phyloP scores from a whole-genome alignment of 2,888 invertebrate species.

The Scaptomyza flava region DNA sequence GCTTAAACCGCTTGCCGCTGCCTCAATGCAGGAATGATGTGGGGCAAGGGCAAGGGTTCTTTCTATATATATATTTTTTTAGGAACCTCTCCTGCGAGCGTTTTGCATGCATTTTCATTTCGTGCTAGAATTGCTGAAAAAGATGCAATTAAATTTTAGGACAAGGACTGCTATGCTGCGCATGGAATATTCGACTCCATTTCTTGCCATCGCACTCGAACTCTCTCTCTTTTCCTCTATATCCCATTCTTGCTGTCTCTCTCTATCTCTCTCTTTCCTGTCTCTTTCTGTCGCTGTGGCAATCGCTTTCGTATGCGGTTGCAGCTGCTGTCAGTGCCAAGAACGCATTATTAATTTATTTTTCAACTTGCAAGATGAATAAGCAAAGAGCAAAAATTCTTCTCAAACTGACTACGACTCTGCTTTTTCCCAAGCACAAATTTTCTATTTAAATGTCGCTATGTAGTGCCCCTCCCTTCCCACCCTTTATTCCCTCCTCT shows the following conservation, averaged over 20 bases:
- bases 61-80: constrained; percentile 10
- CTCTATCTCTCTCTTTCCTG: constrained; percentile 25
- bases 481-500: background rate
- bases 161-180: constrained; percentile 38
- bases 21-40: background rate
- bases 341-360: constrained; percentile 79
- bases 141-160: constrained; percentile 78
- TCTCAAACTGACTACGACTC: constrained; percentile 37
- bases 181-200: constrained; percentile 42
- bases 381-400: constrained; percentile 76
- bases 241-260: constrained; percentile 24
- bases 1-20: constrained; percentile 62
- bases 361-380: constrained; percentile 78
- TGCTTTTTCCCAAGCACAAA: constrained; percentile 41
- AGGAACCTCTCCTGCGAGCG: constrained; percentile 40
- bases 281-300: constrained; percentile 23
- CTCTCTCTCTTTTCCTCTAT: constrained; percentile 13
- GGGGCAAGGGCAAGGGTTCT: background rate
- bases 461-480: background rate
- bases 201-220: constrained; percentile 16
- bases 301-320: constrained; percentile 56
- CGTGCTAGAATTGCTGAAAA: constrained; percentile 71
- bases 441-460: constrained; percentile 70
- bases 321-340: constrained; percentile 77
- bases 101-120: constrained; percentile 79